Base-by-base conservation (phyloP, 1,140 invertebrate genomes). In the Scylla paramamosain region DNA sequence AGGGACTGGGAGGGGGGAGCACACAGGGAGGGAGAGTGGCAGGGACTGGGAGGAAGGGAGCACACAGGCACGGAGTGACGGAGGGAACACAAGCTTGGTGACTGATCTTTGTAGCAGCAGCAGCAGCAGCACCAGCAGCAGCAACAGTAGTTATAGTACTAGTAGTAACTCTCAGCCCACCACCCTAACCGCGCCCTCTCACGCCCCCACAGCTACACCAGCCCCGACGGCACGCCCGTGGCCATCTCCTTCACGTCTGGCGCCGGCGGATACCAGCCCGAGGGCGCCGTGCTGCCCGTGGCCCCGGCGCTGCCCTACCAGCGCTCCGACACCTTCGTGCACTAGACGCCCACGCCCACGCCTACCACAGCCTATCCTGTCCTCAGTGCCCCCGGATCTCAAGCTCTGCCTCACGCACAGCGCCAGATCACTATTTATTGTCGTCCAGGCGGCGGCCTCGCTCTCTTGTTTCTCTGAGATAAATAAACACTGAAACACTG, bases 181-280 rank as follows among this genome's bases (percentile, higher is more conserved):
- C 67, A 77, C 67, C 0, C 67, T 77, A 77, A 77, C 67, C 10
- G 1, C 52, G 39, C 10, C 25, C 25, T 8, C 67, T n/a, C 67
- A 39, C 39, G 39, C 67, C n/a, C 67, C 59, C 91, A 91, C 97
- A 97, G 97, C 84, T 97, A 97, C 96, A 97, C 97, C 91, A 97
- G 97, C 92, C 97, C 97, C 96, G 96, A 97, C 77, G 97, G 97
- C 28, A 96, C 96, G 96, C 96, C 97, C 32, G 97, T 97, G 96
- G 97, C 97, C 92, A 97, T 97, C 96, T 97, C 97, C 96, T 97
- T 97, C 96, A 96, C 97, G 39, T 97, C 97, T 96, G 97, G 97
- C 91, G 96, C 94, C 89, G 95, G 96, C 14, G 97, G 97, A 95
- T 97, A 97, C 97, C 97, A 97, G 88, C 97, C 97, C 39, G 97